Conservation (phyloP, 2,888 invertebrate species). For the Melangyna quadrimaculata region DNA sequence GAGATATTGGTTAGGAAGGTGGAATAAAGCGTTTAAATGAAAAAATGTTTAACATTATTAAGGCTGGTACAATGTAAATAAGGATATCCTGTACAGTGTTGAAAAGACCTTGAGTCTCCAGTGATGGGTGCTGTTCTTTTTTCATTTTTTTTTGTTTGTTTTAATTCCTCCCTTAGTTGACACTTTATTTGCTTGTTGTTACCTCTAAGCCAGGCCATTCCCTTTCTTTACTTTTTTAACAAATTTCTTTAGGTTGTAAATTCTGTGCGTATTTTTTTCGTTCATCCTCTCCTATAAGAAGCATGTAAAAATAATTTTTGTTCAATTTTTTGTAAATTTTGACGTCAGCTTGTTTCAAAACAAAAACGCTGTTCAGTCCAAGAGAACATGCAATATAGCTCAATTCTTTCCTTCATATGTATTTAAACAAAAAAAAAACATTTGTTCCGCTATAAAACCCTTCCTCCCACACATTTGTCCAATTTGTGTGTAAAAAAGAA, state of each 20-base stretch:
- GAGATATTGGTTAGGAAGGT: conserved; percentile 21
- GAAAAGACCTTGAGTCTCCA: conserved; percentile 7
- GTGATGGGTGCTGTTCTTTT: background rate
- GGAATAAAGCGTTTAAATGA: background rate
- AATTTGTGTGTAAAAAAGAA: too few species aligned
- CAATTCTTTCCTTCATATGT: too few species aligned
- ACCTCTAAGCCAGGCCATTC: background rate
- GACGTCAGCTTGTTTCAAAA: background rate
- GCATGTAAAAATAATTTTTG: background rate
- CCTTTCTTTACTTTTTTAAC: background rate
- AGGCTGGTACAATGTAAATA: background rate
- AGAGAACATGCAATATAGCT: too few species aligned
- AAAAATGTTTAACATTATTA: conserved; percentile 6
- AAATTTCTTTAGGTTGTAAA: background rate
- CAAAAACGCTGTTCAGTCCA: too few species aligned
- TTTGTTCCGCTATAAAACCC: too few species aligned
- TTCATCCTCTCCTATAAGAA: background rate
- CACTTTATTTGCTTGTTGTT: conserved; percentile 19
- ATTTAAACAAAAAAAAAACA: too few species aligned
- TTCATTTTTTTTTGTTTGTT: background rate
- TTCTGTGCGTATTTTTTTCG: background rate
- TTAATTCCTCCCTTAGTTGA: background rate
- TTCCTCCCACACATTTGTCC: background rate
- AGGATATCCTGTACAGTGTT: conserved; percentile 12
- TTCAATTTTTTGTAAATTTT: background rate